phyloP scores from a whole-genome alignment of 2,888 invertebrate species.

The Rhabditoides inermis region DNA sequence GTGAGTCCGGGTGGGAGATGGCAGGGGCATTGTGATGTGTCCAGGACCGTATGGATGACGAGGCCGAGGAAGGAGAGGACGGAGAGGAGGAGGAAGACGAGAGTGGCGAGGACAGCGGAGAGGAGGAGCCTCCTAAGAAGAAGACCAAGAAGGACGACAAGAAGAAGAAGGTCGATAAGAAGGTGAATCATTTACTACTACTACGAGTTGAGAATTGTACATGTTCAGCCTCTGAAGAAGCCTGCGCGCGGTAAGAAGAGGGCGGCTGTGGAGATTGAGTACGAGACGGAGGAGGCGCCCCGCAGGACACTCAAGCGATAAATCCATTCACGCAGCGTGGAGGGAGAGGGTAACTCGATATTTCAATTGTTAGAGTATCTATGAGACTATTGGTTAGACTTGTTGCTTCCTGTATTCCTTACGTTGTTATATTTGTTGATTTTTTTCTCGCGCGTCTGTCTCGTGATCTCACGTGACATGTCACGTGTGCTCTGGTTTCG shows the following conservation, averaged over 20 bases:
- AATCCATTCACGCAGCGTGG: constrained; percentile 4
- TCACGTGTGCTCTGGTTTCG: neutral
- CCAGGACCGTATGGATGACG: constrained; percentile 32
- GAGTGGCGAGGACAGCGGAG: constrained; percentile 16
- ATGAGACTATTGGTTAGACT: too few relatives aligned
- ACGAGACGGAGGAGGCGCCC: constrained; percentile 34
- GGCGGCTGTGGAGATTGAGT: constrained; percentile 42
- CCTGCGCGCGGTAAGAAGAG: constrained; percentile 15
- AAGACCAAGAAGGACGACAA: constrained; percentile 23
- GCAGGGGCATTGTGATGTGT: too few relatives aligned
- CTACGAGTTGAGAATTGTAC: too few relatives aligned
- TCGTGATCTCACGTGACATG: constrained; percentile 2
- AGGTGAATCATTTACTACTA: constrained; percentile 1
- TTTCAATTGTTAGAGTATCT: too few relatives aligned
- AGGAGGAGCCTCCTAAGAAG: constrained; percentile 29
- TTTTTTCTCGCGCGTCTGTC: constrained; percentile 4
- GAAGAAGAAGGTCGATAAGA: constrained; percentile 16
- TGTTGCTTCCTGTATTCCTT: constrained; percentile 1
- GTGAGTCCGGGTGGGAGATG: too few relatives aligned
- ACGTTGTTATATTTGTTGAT: constrained; percentile 9
- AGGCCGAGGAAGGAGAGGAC: constrained; percentile 8
- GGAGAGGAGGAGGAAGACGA: constrained; percentile 13
- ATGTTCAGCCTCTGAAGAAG: neutral
- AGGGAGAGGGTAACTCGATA: too few relatives aligned
- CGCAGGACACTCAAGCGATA: constrained; percentile 20